Conservation (phyloP, 2,888 invertebrate species). For the Oasisia sp. region DNA sequence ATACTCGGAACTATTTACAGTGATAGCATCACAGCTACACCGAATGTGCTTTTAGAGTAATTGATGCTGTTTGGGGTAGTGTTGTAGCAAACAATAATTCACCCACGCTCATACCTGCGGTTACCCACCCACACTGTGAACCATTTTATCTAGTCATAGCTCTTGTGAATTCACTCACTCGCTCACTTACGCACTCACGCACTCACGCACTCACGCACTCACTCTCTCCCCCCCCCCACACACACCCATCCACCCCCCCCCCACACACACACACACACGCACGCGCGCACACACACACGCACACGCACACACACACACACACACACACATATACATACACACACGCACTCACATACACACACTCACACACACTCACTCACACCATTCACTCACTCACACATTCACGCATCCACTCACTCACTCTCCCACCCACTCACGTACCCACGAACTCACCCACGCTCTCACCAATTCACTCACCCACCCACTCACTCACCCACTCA, state of each 20-base stretch:
- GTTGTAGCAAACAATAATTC: too few species aligned
- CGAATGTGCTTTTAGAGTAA: neutral
- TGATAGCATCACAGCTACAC: neutral
- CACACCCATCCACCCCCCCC: neutral
- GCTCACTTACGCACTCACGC: conserved; percentile 23
- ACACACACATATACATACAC: neutral
- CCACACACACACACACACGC: neutral
- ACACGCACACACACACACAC: neutral
- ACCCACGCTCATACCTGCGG: too few species aligned
- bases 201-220: conserved; percentile 26
- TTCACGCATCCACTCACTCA: conserved; percentile 20
- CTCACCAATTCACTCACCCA: neutral
- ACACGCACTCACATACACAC: neutral
- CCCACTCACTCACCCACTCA: neutral
- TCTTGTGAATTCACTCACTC: conserved; percentile 30
- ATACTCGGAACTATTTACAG: neutral
- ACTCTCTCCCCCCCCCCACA: conserved; percentile 30
- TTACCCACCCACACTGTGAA: too few species aligned
- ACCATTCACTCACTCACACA: conserved; percentile 29
- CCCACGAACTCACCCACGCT: neutral
- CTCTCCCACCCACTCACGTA: conserved; percentile 14
- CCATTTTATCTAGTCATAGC: too few species aligned
- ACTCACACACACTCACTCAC: too few species aligned
- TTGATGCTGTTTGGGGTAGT: neutral
- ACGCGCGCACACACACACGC: neutral